phyloP scores from a whole-genome alignment of 2,113 vertebrate species.

The Neogale vison region DNA sequence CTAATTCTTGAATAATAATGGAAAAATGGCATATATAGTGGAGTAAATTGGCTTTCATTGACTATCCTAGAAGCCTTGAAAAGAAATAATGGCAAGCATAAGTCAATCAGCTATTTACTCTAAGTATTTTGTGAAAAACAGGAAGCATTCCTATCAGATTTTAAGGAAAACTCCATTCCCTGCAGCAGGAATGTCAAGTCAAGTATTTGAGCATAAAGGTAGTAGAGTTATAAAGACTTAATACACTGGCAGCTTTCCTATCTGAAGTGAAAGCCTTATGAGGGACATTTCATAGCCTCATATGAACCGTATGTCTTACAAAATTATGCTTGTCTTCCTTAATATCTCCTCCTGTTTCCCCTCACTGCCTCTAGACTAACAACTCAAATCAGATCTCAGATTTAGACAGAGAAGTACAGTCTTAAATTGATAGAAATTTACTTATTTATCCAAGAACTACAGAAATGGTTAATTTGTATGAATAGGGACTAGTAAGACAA shows the following conservation, averaged over 20 bases:
- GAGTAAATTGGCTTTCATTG: background rate
- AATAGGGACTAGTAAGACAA: background rate
- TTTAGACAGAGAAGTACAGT: background rate
- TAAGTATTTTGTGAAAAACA: background rate
- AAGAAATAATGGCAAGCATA: background rate
- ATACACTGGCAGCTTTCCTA: background rate
- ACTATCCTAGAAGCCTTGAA: background rate
- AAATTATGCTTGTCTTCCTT: background rate
- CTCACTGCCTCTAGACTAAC: background rate
- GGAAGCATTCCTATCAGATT: background rate
- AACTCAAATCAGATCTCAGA: background rate
- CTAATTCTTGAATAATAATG: background rate
- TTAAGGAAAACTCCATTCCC: background rate
- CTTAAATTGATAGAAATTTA: background rate
- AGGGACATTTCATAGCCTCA: background rate
- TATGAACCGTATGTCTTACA: background rate
- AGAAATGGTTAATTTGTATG: background rate
- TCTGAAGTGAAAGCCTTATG: background rate
- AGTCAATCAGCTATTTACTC: background rate
- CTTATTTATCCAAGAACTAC: background rate
- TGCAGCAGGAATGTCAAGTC: background rate
- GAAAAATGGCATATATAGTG: background rate
- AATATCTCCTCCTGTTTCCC: background rate
- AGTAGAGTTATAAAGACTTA: background rate
- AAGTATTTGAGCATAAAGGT: background rate